phyloP scores from a whole-genome alignment of 2,113 vertebrate species.

The Percina caprodes region DNA sequence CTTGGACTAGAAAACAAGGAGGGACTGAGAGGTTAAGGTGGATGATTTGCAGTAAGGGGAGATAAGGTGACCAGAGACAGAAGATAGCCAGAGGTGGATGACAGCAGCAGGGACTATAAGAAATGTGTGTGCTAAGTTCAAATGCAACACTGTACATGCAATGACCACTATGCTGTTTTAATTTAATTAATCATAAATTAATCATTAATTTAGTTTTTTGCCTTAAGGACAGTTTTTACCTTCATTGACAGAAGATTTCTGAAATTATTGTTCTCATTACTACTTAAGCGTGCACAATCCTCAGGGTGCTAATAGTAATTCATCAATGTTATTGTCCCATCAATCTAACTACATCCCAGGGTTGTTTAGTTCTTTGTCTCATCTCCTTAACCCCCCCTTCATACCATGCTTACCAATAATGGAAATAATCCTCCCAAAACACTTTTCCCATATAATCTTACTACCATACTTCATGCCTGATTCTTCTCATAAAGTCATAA shows the following conservation, averaged over 20 bases:
- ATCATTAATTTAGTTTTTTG: not conserved
- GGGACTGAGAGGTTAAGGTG: slow-evolving; percentile 32
- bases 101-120: slow-evolving; percentile 3
- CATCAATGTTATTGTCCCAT: slow-evolving; percentile 44
- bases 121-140: not conserved
- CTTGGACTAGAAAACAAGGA: slow-evolving; percentile 68
- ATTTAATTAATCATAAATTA: too few relatives aligned
- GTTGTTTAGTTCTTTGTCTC: slow-evolving; percentile 18
- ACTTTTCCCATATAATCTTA: slow-evolving; percentile 1
- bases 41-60: slow-evolving; percentile 42
- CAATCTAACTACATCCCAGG: slow-evolving; percentile 52
- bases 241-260: slow-evolving; percentile 27
- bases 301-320: slow-evolving; percentile 54
- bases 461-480: not conserved
- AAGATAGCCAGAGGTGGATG: slow-evolving; percentile 29
- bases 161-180: not conserved
- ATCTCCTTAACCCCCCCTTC: not conserved
- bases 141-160: not conserved
- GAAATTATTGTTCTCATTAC: slow-evolving; percentile 52
- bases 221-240: slow-evolving; percentile 14
- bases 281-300: slow-evolving; percentile 20
- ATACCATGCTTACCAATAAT: slow-evolving; percentile 3
- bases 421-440: slow-evolving; percentile 18
- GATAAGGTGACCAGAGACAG: slow-evolving; percentile 55
- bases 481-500: slow-evolving; percentile 22